These are phyloP conservation scores for Agrochola macilenta DNA, from an alignment of 2,888 invertebrate species.

Conservation along the genomic window DNA sequence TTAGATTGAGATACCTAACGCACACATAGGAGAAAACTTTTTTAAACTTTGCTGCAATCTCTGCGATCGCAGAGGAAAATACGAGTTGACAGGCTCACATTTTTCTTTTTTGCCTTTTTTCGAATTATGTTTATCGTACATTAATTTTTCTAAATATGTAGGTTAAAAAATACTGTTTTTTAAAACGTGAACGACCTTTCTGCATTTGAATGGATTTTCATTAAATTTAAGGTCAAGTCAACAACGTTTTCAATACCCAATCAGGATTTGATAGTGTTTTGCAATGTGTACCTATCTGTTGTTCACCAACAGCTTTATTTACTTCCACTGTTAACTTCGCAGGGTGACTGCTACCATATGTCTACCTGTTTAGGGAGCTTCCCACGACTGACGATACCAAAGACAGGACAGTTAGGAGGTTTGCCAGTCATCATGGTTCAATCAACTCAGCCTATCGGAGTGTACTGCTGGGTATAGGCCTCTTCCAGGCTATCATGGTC, in stretches of 20 bases:
- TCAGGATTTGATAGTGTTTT: not conserved
- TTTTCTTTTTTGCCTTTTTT: not conserved
- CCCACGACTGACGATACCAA: not conserved
- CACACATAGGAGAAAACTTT: conserved; percentile 21
- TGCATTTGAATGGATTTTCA: not conserved
- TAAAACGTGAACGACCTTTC: not conserved
- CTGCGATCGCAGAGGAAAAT: conserved; percentile 18
- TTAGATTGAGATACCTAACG: conserved; percentile 22
- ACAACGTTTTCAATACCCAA: not conserved
- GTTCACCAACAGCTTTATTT: not conserved
- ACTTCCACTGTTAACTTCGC: not conserved
- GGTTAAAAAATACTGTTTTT: not conserved
- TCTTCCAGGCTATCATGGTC: not conserved
- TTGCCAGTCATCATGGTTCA: not conserved
- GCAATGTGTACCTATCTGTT: too few species aligned
- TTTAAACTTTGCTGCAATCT: conserved; percentile 22
- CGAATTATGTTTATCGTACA: not conserved
- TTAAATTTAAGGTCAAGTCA: conserved; percentile 17
- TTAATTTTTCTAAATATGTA: not conserved
- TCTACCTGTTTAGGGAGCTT: not conserved
- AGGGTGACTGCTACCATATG: not conserved
- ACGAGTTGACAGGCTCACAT: not conserved
- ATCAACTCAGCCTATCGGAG: not conserved
- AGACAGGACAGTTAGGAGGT: not conserved
- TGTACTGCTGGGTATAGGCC: not conserved